Conservation (phyloP, 2,113 vertebrate genomes). For the Mus musculus region GRCm39 chr5:92863501-92864000, state of each 20-base stretch:
- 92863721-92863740: not conserved
- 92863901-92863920: not conserved
- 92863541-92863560: not conserved
- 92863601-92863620: too few relatives aligned
- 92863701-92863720: not conserved
- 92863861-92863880: not conserved
- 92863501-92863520: not conserved
- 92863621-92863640: not conserved
- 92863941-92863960: not conserved
- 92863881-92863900: not conserved
- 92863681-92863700: not conserved
- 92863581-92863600: not conserved
- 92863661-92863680: not conserved
- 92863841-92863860: not conserved
- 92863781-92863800: not conserved
- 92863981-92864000: not conserved
- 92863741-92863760: constrained; percentile 31
- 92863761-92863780: constrained; percentile 3
- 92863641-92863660: not conserved
- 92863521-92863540: not conserved
- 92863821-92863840: not conserved
- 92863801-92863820: not conserved
- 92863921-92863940: not conserved
- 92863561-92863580: not conserved
- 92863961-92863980: not conserved